A percentile compares a stretch with the other conserved stretches of the same genome.
Conservation (phyloP, 2,888 invertebrate species). For the Spicauda simplicius region DNA sequence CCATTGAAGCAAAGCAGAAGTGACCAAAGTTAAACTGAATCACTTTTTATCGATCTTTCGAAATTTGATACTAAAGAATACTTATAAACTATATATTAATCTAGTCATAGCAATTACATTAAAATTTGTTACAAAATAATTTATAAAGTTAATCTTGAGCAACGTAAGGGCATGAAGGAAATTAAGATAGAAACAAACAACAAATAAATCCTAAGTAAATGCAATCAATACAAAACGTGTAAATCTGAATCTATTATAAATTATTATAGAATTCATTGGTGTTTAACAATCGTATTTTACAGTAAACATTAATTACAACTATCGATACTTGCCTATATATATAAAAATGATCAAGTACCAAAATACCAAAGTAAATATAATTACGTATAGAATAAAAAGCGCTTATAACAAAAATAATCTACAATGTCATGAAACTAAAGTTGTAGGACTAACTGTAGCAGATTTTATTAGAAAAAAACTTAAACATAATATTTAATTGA, state of each 20-base stretch:
- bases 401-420: background rate
- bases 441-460: background rate
- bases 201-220: constrained; percentile 65
- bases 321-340: constrained; percentile 22
- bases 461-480: no score
- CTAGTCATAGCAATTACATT: constrained; percentile 19
- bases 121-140: constrained; percentile 42
- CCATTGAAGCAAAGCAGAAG: background rate
- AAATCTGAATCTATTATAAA: constrained; percentile 50
- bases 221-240: constrained; percentile 51
- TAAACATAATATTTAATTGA: no score
- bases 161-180: constrained; percentile 55
- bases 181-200: constrained; percentile 35
- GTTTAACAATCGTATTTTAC: constrained; percentile 47
- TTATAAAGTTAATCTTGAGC: constrained; percentile 62
- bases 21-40: background rate
- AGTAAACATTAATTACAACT: constrained; percentile 28
- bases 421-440: background rate
- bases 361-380: constrained; percentile 6
- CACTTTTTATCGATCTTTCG: constrained; percentile 35
- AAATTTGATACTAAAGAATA: constrained; percentile 19
- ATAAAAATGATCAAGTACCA: constrained; percentile 21
- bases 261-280: constrained; percentile 73
- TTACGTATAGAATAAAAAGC: constrained; percentile 1
- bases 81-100: constrained; percentile 17